Percentiles rank a stretch among this genome's conserved stretches.
Conservation (phyloP, 2,113 vertebrate species). For the Fregetta grallaria region DNA sequence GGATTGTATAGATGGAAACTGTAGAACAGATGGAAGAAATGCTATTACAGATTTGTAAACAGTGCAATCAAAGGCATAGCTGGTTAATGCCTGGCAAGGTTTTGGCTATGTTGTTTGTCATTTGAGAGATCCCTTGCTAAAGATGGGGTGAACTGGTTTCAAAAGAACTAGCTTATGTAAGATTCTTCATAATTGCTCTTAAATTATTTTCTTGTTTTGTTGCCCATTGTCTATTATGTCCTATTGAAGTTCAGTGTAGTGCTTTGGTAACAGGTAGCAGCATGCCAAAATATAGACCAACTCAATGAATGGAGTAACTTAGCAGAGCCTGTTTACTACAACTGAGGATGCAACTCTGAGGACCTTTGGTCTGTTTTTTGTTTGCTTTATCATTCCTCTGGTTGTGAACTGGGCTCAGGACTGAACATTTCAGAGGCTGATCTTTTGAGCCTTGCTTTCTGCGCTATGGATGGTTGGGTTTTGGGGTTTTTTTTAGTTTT, state of each 20-base stretch:
- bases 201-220: not conserved
- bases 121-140: not conserved
- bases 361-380: not conserved
- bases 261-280: not conserved
- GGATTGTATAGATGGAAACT: conserved; percentile 2
- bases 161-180: not conserved
- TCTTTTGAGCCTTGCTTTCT: not conserved
- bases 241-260: not conserved
- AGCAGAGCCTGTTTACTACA: not conserved
- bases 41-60: conserved; percentile 53
- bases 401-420: not conserved
- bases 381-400: not conserved
- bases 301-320: not conserved
- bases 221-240: not conserved
- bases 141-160: not conserved
- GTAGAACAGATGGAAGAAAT: conserved; percentile 59
- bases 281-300: not conserved
- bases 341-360: not conserved
- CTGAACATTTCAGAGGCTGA: not conserved
- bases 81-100: not conserved
- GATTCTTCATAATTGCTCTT: not conserved
- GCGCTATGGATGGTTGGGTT: not conserved
- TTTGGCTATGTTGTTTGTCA: not conserved
- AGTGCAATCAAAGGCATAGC: not conserved
- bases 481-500: not conserved